Evolutionary conservation across 2,888 invertebrate genomes (phyloP), one percentile per base, ranked within the genome.

Genomic region (Protonemura montana): DNA sequence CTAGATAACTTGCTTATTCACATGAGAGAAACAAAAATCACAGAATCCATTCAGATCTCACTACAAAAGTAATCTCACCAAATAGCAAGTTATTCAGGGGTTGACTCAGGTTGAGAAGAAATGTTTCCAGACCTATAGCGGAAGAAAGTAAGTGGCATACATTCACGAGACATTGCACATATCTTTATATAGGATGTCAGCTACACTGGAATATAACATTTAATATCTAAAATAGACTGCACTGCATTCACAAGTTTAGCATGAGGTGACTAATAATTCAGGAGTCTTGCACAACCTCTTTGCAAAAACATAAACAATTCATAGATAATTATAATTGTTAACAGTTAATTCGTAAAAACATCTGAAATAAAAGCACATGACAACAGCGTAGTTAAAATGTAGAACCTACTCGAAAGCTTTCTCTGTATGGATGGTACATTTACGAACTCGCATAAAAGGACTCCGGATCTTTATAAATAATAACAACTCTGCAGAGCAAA

Each of bases 151-250:
- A 10, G 59, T 59, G 59, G 21, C 59, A 59, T 21, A 21, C 7
- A 59, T 21, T 21, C 59, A 59, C 21, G 21, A 59, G 2, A 59
- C 59, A 59, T 59, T 59, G 59, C 59, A 59, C 59, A 7, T 59
- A 16, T 59, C 59, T 59, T 10, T 59, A 59, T 3, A 10, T 59
- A 59, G 59, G 59, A 13, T 21, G 13, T 59, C 59, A 21, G 59
- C 59, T 59, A 59, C 59, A 21, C 59, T 59, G 59, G 59, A 59
- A 59, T 59, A 59, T 59, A 59, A 59, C 59, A 10, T 59, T 21
- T 59, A 59, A 59, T 59, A 59, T 59, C 59, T 59, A 59, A 59
- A 59, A 59, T 59, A 59, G 59, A 59, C 59, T 59, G 59, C 59
- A 59, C 59, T 59, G 59, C 59, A 59, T 59, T 59, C 59, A 59